These are phyloP conservation scores for Drosophila pandora DNA, from an alignment of 1,140 invertebrate genomes.

Conservation along the genomic window DNA sequence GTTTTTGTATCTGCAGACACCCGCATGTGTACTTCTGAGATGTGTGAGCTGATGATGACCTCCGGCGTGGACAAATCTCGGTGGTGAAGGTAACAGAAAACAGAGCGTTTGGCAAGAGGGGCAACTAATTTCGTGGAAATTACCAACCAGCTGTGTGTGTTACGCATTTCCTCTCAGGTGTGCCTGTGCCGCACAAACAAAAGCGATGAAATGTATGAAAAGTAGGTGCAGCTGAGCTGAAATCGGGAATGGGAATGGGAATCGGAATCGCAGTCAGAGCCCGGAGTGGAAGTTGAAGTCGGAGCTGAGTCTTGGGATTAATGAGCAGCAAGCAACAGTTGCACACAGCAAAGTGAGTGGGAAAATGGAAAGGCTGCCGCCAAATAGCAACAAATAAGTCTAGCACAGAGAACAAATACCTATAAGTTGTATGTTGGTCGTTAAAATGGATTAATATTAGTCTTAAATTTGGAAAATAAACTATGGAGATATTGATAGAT, in stretches of 20 bases:
- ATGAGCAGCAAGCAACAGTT: conserved; percentile 69
- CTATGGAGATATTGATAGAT: too few relatives aligned
- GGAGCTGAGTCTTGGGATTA: conserved; percentile 60
- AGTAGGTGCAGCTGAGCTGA: conserved; percentile 62
- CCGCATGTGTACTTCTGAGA: conserved; percentile 44
- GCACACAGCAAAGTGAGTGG: conserved; percentile 74
- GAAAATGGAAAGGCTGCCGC: conserved; percentile 77
- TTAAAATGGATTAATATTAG: not conserved
- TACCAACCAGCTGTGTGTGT: conserved; percentile 37
- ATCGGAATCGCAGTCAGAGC: conserved; percentile 20
- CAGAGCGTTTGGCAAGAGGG: conserved; percentile 45
- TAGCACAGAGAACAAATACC: conserved; percentile 41
- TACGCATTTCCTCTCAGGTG: conserved; percentile 8
- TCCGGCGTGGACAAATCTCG: conserved; percentile 74
- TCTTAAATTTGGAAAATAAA: too few relatives aligned
- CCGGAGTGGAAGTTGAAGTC: conserved; percentile 7
- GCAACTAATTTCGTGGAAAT: conserved; percentile 71
- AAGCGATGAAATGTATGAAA: conserved; percentile 68
- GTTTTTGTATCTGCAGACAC: conserved; percentile 23
- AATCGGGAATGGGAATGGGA: conserved; percentile 48
- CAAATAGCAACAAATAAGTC: conserved; percentile 65
- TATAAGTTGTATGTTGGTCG: not conserved
- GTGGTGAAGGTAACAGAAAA: conserved; percentile 8
- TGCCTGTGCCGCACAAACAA: conserved; percentile 71
- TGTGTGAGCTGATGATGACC: conserved; percentile 47